Evolutionary conservation across 2,113 vertebrate species (phyloP).

Genomic region (Hassar affinis): DNA sequence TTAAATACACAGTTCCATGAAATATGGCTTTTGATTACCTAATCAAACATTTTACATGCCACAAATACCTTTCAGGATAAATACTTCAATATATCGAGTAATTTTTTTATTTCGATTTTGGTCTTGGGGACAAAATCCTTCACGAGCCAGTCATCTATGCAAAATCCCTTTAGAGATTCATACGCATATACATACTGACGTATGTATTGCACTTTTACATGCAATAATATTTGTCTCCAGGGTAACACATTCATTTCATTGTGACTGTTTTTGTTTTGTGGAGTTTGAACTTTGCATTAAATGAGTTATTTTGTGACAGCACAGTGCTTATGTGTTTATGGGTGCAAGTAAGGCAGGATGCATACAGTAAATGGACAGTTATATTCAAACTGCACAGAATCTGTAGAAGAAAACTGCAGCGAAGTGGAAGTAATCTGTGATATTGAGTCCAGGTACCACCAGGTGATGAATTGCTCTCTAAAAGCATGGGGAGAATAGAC

Average conservation of each 20-base stretch:
- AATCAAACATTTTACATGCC: slow-evolving; percentile 48
- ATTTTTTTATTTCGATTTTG: neutral
- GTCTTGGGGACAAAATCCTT: slow-evolving; percentile 14
- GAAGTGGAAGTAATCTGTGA: slow-evolving; percentile 23
- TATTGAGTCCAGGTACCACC: slow-evolving; percentile 33
- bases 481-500: neutral
- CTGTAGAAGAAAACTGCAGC: neutral
- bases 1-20: slow-evolving; percentile 48
- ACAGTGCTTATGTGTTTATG: slow-evolving; percentile 2
- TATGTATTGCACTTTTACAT: slow-evolving; percentile 40
- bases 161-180: slow-evolving; percentile 16
- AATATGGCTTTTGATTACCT: slow-evolving; percentile 49
- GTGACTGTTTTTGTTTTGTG: slow-evolving; percentile 16
- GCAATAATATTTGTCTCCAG: slow-evolving; percentile 25
- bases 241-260: slow-evolving; percentile 18
- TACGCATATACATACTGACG: slow-evolving; percentile 10
- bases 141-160: neutral
- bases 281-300: slow-evolving; percentile 6
- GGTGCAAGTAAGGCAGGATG: slow-evolving; percentile 9
- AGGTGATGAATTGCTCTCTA: neutral
- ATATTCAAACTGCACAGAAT: slow-evolving; percentile 18
- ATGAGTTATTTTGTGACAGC: slow-evolving; percentile 23
- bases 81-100: slow-evolving; percentile 41
- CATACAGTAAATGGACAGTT: slow-evolving; percentile 18
- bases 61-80: slow-evolving; percentile 49